Evolutionary conservation across 2,797 vertebrate genomes (phyloP).

Genomic region (Gambelia wislizenii): DNA sequence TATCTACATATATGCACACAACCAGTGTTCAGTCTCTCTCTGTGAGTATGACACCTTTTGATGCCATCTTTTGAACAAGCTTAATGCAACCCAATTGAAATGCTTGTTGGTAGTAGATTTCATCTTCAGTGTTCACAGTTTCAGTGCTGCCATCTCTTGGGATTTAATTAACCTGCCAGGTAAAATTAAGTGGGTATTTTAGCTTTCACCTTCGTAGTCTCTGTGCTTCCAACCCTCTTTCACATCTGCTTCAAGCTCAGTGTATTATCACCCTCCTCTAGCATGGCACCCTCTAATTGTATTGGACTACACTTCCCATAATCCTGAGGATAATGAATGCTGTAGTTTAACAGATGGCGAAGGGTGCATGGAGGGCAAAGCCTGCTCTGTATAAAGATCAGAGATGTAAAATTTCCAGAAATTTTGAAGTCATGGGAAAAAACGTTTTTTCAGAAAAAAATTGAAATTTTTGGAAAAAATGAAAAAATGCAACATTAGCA

Average conservation of each 20-base stretch:
- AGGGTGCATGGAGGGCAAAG: neutral
- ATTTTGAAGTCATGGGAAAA: too few relatives aligned
- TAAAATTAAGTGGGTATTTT: neutral
- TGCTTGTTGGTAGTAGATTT: too few relatives aligned
- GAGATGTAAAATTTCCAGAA: too few relatives aligned
- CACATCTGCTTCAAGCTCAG: too few relatives aligned
- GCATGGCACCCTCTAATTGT: neutral
- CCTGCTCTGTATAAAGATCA: too few relatives aligned
- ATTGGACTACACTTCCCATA: neutral
- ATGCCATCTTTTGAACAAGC: neutral
- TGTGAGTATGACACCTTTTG: neutral
- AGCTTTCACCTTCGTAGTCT: neutral
- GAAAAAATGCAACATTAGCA: too few relatives aligned
- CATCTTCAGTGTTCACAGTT: neutral
- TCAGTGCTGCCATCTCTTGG: neutral
- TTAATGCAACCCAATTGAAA: neutral
- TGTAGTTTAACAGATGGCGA: neutral
- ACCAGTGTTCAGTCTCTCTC: too few relatives aligned
- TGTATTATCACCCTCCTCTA: too few relatives aligned
- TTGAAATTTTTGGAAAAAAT: too few relatives aligned
- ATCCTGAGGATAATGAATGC: neutral
- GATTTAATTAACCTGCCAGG: neutral
- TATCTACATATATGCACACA: too few relatives aligned
- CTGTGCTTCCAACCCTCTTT: too few relatives aligned
- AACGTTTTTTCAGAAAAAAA: too few relatives aligned